phyloP scores from a whole-genome alignment of 2,888 invertebrate genomes.

The Megaustenia siamemsis region DNA sequence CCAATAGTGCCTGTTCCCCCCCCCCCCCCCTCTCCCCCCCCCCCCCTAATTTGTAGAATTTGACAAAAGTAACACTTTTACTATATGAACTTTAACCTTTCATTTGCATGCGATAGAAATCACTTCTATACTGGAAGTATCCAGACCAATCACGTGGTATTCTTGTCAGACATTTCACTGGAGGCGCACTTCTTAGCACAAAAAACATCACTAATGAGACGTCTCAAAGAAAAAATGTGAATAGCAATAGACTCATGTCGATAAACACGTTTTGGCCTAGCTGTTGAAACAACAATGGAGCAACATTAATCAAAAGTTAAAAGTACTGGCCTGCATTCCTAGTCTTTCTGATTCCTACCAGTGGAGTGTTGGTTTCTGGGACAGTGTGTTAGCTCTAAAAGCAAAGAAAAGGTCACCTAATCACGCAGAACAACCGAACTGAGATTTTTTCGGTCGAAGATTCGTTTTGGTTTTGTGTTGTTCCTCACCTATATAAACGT shows the following conservation, averaged over 20 bases:
- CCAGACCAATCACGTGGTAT: background rate
- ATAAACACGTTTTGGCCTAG: background rate
- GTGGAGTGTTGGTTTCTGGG: no score
- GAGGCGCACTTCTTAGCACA: background rate
- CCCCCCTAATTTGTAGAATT: no score
- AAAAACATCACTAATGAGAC: no score
- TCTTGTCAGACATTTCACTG: background rate
- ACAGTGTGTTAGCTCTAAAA: background rate
- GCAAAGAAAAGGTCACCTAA: slow-evolving; percentile 22
- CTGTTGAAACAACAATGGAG: background rate
- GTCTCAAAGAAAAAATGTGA: no score
- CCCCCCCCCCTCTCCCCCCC: no score
- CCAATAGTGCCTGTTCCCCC: no score
- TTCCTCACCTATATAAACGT: no score
- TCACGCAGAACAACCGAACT: no score
- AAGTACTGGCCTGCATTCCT: slow-evolving; percentile 1
- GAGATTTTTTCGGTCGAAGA: no score
- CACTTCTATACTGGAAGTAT: background rate
- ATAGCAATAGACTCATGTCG: background rate
- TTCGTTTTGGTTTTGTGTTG: no score
- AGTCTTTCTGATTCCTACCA: background rate
- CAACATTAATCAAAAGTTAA: background rate
- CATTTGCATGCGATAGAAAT: background rate
- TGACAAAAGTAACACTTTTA: no score
- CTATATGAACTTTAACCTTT: background rate